A percentile compares a stretch with the other conserved stretches of the same genome.
These are phyloP conservation scores for Petrocephalus zakoni DNA, from an alignment of 2,113 vertebrate genomes.

Conservation along the genomic window DNA sequence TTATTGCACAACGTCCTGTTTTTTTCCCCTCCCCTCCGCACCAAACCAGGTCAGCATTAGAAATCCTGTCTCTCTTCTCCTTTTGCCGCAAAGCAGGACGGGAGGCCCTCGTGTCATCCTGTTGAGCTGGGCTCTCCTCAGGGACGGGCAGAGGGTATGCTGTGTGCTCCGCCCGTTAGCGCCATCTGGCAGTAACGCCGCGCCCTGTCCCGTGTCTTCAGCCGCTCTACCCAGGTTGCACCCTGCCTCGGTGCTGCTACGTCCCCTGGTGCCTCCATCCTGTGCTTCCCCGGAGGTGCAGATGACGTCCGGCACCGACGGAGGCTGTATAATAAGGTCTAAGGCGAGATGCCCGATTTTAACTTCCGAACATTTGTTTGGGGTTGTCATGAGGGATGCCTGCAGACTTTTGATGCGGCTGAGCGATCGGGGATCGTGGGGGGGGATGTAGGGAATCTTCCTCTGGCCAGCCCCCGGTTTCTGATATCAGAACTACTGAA, in stretches of 20 bases:
- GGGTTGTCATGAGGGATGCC: neutral
- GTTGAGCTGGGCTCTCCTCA: neutral
- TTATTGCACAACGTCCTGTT: neutral
- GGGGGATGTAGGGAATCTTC: neutral
- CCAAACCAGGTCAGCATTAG: conserved; percentile 1
- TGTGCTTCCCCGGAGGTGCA: neutral
- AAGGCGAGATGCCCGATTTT: neutral
- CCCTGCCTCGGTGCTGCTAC: neutral
- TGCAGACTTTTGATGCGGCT: neutral
- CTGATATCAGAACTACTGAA: neutral
- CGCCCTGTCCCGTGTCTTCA: neutral
- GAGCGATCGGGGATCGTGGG: neutral
- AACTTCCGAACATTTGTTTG: neutral
- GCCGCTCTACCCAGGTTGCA: neutral
- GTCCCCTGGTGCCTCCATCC: neutral
- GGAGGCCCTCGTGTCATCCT: neutral
- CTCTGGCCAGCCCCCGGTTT: too few relatives aligned
- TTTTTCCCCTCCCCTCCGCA: neutral
- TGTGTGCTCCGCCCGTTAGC: neutral
- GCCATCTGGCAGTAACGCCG: neutral
- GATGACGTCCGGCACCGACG: neutral
- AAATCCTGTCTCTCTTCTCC: neutral
- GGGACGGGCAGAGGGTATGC: neutral
- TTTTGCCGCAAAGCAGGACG: neutral
- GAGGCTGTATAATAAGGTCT: neutral